phyloP scores from a whole-genome alignment of 2,888 invertebrate species.

The Pachymerium ferrugineum region DNA sequence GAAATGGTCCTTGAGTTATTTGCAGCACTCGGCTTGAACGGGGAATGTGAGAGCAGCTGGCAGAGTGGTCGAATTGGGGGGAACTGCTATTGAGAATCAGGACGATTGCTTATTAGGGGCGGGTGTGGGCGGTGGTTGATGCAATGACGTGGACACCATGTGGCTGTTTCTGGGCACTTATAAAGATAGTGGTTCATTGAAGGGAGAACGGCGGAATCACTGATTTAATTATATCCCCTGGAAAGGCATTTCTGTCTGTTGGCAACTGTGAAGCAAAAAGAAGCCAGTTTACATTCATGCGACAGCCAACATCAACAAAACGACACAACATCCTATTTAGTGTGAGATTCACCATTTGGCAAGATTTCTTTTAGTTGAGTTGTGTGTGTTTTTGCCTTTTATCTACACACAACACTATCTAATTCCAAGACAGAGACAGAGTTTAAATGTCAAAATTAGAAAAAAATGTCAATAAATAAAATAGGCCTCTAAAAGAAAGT shows the following conservation, averaged over 20 bases:
- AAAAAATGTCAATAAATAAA: neutral
- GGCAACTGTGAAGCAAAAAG: conserved; percentile 10
- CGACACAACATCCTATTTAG: conserved; percentile 25
- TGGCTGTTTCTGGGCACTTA: conserved; percentile 21
- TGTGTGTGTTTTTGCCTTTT: neutral
- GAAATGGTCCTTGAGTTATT: neutral
- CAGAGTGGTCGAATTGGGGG: neutral
- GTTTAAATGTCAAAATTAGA: too few relatives aligned
- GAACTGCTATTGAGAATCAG: conserved; percentile 7
- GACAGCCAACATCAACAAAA: conserved; percentile 21
- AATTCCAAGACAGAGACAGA: neutral
- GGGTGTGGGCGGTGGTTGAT: conserved; percentile 2
- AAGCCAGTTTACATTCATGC: conserved; percentile 27
- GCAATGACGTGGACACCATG: conserved; percentile 24
- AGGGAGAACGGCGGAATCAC: neutral
- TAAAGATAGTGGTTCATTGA: conserved; percentile 15
- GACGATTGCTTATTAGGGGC: conserved; percentile 17
- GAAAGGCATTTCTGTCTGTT: conserved; percentile 1
- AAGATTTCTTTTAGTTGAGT: neutral
- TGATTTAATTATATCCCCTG: conserved; percentile 15
- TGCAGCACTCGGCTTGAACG: conserved; percentile 10
- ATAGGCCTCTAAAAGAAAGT: neutral
- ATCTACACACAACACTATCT: conserved; percentile 10
- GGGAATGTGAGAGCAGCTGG: conserved; percentile 6
- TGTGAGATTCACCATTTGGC: neutral